phyloP scores from a whole-genome alignment of 35 echinoderm and acorn worm genomes.

The Apostichopus parvimensis region DNA sequence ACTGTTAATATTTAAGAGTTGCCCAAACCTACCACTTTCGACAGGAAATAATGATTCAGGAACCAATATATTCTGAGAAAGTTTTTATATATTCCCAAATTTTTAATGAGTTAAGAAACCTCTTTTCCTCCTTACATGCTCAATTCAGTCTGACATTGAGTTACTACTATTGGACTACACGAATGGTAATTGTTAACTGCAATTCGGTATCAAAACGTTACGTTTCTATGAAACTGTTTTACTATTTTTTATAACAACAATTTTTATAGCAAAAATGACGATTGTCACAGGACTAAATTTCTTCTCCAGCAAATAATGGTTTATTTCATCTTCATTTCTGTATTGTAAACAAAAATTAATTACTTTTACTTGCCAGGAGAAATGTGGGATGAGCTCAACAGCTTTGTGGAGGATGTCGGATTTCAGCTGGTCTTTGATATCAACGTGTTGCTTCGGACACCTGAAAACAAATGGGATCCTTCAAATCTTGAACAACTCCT shows the following conservation, averaged over 20 bases:
- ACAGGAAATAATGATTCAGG: no score
- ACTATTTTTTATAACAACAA: not conserved
- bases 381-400: conserved; percentile 23
- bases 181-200: no score
- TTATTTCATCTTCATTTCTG: not conserved
- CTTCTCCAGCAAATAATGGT: not conserved
- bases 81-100: no score
- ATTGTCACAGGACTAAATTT: not conserved
- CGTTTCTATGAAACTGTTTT: not conserved
- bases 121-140: no score
- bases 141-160: no score
- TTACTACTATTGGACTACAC: no score
- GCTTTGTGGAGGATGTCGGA: not conserved
- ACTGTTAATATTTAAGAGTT: no score
- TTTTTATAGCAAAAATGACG: not conserved
- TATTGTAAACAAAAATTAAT: no score
- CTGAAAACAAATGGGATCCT: conserved; percentile 22
- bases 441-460: not conserved
- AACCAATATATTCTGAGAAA: no score
- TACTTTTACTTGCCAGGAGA: not conserved
- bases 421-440: not conserved
- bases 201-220: no score
- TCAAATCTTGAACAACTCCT: not conserved
- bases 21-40: no score
- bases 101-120: no score